A percentile compares a stretch with the other conserved stretches of the same genome.
These are phyloP conservation scores for Cephus sareptanus DNA, from an alignment of 2,888 invertebrate species.

Conservation along the genomic window DNA sequence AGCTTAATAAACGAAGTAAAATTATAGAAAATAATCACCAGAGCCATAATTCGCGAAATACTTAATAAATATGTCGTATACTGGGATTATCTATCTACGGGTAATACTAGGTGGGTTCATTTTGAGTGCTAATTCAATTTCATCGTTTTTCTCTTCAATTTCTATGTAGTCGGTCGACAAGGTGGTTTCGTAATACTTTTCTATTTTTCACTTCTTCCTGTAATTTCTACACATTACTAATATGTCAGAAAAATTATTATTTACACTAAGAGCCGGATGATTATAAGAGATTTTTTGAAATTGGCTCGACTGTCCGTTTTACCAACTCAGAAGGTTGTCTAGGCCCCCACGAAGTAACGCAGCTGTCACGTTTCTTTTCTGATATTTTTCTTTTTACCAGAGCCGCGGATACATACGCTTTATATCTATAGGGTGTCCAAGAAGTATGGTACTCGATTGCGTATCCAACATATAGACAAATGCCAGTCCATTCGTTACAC, in stretches of 20 bases:
- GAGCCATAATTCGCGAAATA: background rate
- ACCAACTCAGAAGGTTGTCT: background rate
- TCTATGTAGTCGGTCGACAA: background rate
- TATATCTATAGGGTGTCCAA: constrained; percentile 2
- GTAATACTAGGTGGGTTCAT: background rate
- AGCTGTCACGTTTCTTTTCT: background rate
- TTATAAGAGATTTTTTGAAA: background rate
- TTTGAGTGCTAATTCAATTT: background rate
- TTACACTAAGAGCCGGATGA: background rate
- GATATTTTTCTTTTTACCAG: constrained; percentile 4
- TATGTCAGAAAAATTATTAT: background rate
- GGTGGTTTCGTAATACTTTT: background rate
- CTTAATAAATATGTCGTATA: background rate
- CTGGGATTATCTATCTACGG: background rate
- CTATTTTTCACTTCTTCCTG: background rate
- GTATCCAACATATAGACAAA: background rate
- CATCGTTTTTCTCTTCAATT: background rate
- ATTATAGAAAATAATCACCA: background rate
- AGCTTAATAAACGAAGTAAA: background rate
- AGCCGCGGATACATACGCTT: background rate
- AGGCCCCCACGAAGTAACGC: constrained; percentile 6
- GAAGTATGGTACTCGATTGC: background rate
- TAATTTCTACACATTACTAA: background rate
- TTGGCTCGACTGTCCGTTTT: background rate
- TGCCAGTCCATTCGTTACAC: background rate